Conservation (phyloP, 1,140 invertebrate genomes). For the Euborellia annulipes region DNA sequence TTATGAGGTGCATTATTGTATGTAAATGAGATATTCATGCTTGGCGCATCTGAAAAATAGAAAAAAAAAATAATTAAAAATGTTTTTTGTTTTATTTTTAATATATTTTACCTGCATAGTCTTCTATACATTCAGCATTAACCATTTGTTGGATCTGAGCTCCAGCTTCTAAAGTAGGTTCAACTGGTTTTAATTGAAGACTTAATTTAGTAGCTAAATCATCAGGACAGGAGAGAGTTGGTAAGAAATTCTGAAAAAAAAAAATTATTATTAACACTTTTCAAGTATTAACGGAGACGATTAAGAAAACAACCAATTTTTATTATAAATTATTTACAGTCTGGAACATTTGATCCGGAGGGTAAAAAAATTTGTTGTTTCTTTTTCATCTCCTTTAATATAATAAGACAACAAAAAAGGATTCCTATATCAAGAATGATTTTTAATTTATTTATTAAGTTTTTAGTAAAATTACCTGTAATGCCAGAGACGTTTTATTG, state of each 20-base stretch:
- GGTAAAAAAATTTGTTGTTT: too few relatives aligned
- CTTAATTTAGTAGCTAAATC: slow-evolving; percentile 63
- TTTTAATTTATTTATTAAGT: too few relatives aligned
- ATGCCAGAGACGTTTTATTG: slow-evolving; percentile 82
- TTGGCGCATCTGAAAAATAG: slow-evolving; percentile 49
- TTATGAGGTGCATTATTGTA: slow-evolving; percentile 86
- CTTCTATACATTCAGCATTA: slow-evolving; percentile 93
- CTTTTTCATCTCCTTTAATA: too few relatives aligned
- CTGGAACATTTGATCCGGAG: too few relatives aligned
- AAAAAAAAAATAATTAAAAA: slow-evolving; percentile 13
- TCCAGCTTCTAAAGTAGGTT: slow-evolving; percentile 81
- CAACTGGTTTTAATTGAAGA: slow-evolving; percentile 89
- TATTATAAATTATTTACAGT: too few relatives aligned
- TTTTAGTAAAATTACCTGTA: too few relatives aligned
- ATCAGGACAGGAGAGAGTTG: slow-evolving; percentile 51
- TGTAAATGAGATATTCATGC: slow-evolving; percentile 63
- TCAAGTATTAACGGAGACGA: too few relatives aligned
- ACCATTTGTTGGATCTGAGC: slow-evolving; percentile 97
- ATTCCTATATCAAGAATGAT: too few relatives aligned
- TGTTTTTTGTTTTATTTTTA: neutral
- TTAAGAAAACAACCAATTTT: too few relatives aligned
- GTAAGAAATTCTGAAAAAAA: slow-evolving; percentile 41
- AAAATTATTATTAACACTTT: too few relatives aligned
- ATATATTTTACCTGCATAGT: slow-evolving; percentile 49
- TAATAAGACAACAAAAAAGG: too few relatives aligned